Evolutionary conservation across 2,888 invertebrate genomes (phyloP).

Genomic region (Acleris sparsana): DNA sequence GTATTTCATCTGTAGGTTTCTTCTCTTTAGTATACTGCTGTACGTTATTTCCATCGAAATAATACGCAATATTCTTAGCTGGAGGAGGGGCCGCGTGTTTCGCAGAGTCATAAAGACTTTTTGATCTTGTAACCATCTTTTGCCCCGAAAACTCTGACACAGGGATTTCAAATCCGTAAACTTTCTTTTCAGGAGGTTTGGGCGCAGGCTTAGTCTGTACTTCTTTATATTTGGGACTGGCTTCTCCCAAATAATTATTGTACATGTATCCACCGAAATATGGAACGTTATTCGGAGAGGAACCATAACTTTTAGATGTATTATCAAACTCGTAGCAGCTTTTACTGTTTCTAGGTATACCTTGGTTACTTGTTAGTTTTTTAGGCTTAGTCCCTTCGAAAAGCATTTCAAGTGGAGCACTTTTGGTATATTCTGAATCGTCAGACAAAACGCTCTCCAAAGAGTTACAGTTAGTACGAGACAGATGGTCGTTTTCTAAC

Average conservation of each 20-base stretch:
- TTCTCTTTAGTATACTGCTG: slow-evolving; percentile 68
- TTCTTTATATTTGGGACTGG: slow-evolving; percentile 60
- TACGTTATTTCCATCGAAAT: slow-evolving; percentile 76
- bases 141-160: slow-evolving; percentile 61
- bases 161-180: slow-evolving; percentile 72
- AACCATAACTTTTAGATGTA: slow-evolving; percentile 85
- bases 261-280: slow-evolving; percentile 82
- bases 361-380: slow-evolving; percentile 58
- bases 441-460: slow-evolving; percentile 92
- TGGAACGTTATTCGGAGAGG: slow-evolving; percentile 84
- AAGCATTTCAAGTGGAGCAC: slow-evolving; percentile 89
- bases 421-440: slow-evolving; percentile 90
- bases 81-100: slow-evolving; percentile 62
- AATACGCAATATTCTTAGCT: slow-evolving; percentile 78
- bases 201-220: slow-evolving; percentile 47
- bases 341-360: slow-evolving; percentile 72
- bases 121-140: slow-evolving; percentile 76
- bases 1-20: slow-evolving; percentile 82
- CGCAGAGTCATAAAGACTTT: slow-evolving; percentile 73
- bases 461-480: slow-evolving; percentile 88
- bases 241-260: slow-evolving; percentile 71
- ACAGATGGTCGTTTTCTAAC: slow-evolving; percentile 82
- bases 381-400: slow-evolving; percentile 84
- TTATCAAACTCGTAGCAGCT: slow-evolving; percentile 81
- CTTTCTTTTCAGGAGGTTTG: slow-evolving; percentile 61